Conservation (phyloP, 2,113 vertebrate species). For the Silurus asotus region DNA sequence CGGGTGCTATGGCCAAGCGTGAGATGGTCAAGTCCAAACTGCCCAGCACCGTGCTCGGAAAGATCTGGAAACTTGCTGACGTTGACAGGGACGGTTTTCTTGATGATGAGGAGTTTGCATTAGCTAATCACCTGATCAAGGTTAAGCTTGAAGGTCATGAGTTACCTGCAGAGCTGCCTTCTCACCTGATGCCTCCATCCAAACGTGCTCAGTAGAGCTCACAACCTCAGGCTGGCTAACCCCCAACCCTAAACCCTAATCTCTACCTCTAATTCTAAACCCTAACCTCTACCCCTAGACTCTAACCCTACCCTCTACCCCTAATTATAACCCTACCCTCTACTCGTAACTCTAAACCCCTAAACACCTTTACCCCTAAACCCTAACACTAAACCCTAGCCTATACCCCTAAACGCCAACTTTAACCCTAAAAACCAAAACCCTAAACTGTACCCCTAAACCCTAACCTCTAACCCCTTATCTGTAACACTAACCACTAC, state of each 20-base stretch:
- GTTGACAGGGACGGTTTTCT: constrained; percentile 78
- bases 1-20: constrained; percentile 78
- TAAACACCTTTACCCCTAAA: neutral
- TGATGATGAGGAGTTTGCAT: constrained; percentile 61
- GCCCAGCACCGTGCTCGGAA: constrained; percentile 71
- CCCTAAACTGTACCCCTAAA: neutral
- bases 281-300: too few species aligned
- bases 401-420: neutral
- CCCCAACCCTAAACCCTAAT: neutral
- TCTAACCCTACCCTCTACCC: too few species aligned
- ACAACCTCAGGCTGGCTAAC: neutral
- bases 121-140: constrained; percentile 63
- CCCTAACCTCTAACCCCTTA: neutral
- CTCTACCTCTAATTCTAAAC: too few species aligned
- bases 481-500: neutral
- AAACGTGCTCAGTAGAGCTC: constrained; percentile 61
- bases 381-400: neutral
- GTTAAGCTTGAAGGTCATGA: constrained; percentile 76
- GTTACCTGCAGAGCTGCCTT: constrained; percentile 74
- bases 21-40: constrained; percentile 84
- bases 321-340: too few species aligned
- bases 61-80: constrained; percentile 79
- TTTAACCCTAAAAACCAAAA: neutral
- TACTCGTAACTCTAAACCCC: neutral
- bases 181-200: constrained; percentile 77